Percentiles rank a stretch among this genome's conserved stretches.
Conservation (phyloP, 2,888 invertebrate species). For the Gymnosoma rotundatum region DNA sequence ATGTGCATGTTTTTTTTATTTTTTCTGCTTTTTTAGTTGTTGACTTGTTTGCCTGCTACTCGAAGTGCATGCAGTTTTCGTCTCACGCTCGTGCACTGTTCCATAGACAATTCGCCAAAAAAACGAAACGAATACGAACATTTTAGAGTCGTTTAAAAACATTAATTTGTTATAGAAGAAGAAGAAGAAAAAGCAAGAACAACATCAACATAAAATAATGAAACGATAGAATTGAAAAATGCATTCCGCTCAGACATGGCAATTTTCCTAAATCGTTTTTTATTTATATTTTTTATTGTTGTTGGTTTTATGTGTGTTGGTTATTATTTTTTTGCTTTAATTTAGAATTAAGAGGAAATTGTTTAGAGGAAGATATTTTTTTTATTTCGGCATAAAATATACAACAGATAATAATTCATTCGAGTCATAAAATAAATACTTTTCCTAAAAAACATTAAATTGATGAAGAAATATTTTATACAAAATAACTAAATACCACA, state of each 20-base stretch:
- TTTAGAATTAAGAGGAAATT: slow-evolving; percentile 56
- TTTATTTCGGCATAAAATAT: slow-evolving; percentile 6
- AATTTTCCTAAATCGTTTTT: slow-evolving; percentile 43
- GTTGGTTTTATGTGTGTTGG: slow-evolving; percentile 20
- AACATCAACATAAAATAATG: slow-evolving; percentile 27
- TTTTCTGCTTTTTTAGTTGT: slow-evolving; percentile 20
- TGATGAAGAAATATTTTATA: neutral
- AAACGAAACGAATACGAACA: slow-evolving; percentile 51
- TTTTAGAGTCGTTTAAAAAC: slow-evolving; percentile 54
- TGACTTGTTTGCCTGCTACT: slow-evolving; percentile 52
- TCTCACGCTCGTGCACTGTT: slow-evolving; percentile 68
- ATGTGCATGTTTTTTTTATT: slow-evolving; percentile 20
- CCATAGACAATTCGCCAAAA: slow-evolving; percentile 55
- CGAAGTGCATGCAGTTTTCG: slow-evolving; percentile 44
- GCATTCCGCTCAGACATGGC: slow-evolving; percentile 65
- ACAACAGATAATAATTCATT: slow-evolving; percentile 22
- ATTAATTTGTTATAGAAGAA: slow-evolving; percentile 35
- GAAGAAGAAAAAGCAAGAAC: slow-evolving; percentile 16
- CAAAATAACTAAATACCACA: slow-evolving; percentile 8
- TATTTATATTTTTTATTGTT: slow-evolving; percentile 1
- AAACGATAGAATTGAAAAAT: slow-evolving; percentile 66
- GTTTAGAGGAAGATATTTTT: slow-evolving; percentile 54
- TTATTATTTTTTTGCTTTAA: slow-evolving; percentile 2
- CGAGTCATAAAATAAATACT: neutral
- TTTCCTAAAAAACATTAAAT: slow-evolving; percentile 1